Evolutionary conservation across 2,888 invertebrate genomes (phyloP), one percentile per base, ranked within the genome.

Genomic region (Ceriagrion tenellum): DNA sequence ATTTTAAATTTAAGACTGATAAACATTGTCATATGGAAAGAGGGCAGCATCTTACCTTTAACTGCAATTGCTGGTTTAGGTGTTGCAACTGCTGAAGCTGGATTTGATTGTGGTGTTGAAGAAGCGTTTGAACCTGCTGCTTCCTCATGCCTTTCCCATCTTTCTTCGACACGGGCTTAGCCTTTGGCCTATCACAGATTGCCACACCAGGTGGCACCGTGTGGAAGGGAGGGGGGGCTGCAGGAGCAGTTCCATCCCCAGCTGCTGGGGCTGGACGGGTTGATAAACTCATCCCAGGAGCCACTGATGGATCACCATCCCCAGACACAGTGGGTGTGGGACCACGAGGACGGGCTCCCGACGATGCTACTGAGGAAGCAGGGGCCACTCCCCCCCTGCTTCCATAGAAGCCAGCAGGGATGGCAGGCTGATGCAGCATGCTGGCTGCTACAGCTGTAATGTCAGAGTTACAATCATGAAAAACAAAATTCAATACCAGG

Each of bases 141-240:
- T 96, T 96, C 97, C 96, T 96, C 96, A 95, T 96, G 23, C 90
- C 98, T 97, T 98, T 98, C 95, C 98, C 98, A 96, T 98, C 98
- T 97, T 98, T 98, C 97, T 98, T 98, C 95, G 98, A 98, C 95
- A 98, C 98, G 88, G 98, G 98, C 97, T 98, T 99, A 90, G 98
- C 98, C 97, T 98, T 98, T 95, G 98, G 98, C 96, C 98, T 98
- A 97, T 99, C 98, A 97, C 98, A 98, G 96, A 98, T 98, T 96
- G 98, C 98, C 95, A 98, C 90, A 40, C 69, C 88, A 23, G 90
- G 95, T 30, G 69, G 95, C 88, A 88, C 95, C 8, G 95, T 23
- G 40, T 95, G 95, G 59, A 88, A 88, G 88, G 95, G 95, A 69
- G 56, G 89, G 59, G 95, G 95, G 56, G 63, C 81, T 88, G 74